A percentile compares a stretch with the other conserved stretches of the same genome.
Evolutionary conservation across 2,888 invertebrate species (phyloP).

Genomic region (Odiellus spinosus): DNA sequence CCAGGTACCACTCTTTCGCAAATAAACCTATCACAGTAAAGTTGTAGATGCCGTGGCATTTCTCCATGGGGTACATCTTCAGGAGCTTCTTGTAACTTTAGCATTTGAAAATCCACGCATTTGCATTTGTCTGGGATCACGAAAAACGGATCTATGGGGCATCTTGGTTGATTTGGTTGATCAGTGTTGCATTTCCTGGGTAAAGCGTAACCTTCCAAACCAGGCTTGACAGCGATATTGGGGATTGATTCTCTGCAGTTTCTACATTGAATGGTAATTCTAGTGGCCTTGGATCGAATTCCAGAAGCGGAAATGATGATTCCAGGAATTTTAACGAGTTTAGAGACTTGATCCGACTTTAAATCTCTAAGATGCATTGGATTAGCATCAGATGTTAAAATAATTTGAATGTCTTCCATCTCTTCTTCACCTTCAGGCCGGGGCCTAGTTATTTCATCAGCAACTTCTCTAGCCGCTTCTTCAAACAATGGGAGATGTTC

Average conservation of each 20-base stretch:
- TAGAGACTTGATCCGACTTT: slow-evolving; percentile 81
- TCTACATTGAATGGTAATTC: slow-evolving; percentile 87
- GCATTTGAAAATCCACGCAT: slow-evolving; percentile 92
- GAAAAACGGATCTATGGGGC: slow-evolving; percentile 93
- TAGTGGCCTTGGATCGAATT: slow-evolving; percentile 86
- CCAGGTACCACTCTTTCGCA: slow-evolving; percentile 94
- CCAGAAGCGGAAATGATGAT: slow-evolving; percentile 87
- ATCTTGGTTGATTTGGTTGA: slow-evolving; percentile 73
- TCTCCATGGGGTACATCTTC: slow-evolving; percentile 93
- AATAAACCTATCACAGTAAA: slow-evolving; percentile 79
- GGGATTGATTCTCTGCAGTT: slow-evolving; percentile 77
- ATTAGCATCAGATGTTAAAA: slow-evolving; percentile 67
- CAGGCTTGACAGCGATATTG: slow-evolving; percentile 79
- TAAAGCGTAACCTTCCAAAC: slow-evolving; percentile 85
- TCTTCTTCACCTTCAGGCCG: slow-evolving; percentile 76
- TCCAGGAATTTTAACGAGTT: slow-evolving; percentile 84
- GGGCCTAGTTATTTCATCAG: slow-evolving; percentile 88
- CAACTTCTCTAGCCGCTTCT: slow-evolving; percentile 89
- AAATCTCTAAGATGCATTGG: slow-evolving; percentile 64
- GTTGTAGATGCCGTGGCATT: slow-evolving; percentile 85
- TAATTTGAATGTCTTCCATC: slow-evolving; percentile 80
- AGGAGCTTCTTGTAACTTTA: slow-evolving; percentile 93
- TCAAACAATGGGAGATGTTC: slow-evolving; percentile 89
- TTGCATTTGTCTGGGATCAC: slow-evolving; percentile 94
- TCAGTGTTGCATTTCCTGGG: slow-evolving; percentile 85